phyloP scores from a whole-genome alignment of 2,888 invertebrate species.

The Camponotus fellah region DNA sequence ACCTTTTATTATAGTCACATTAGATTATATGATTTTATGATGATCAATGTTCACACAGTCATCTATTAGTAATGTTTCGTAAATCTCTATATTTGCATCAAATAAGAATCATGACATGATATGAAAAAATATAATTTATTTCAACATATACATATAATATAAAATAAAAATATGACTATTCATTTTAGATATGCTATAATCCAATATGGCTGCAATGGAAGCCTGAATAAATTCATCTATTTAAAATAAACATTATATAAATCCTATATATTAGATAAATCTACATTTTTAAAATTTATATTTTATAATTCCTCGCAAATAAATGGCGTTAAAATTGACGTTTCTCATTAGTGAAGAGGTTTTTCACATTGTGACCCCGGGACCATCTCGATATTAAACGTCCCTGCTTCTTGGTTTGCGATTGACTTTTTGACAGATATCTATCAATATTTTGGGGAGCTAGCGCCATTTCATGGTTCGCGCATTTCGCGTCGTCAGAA shows the following conservation, averaged over 20 bases:
- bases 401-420: neutral
- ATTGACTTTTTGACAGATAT: neutral
- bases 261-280: neutral
- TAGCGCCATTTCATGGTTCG: neutral
- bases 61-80: neutral
- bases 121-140: neutral
- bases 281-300: neutral
- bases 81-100: neutral
- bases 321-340: conserved; percentile 15
- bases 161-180: neutral
- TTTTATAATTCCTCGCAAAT: neutral
- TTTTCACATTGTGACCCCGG: neutral
- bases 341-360: neutral
- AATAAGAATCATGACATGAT: neutral
- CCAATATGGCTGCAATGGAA: neutral
- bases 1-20: neutral
- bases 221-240: neutral
- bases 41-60: neutral
- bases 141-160: neutral
- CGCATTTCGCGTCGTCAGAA: neutral
- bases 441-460: neutral
- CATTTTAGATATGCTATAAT: neutral
- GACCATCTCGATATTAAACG: neutral
- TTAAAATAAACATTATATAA: neutral
- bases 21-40: neutral